Conservation (phyloP, 2,888 invertebrate species). For the Diabrotica balteata region DNA sequence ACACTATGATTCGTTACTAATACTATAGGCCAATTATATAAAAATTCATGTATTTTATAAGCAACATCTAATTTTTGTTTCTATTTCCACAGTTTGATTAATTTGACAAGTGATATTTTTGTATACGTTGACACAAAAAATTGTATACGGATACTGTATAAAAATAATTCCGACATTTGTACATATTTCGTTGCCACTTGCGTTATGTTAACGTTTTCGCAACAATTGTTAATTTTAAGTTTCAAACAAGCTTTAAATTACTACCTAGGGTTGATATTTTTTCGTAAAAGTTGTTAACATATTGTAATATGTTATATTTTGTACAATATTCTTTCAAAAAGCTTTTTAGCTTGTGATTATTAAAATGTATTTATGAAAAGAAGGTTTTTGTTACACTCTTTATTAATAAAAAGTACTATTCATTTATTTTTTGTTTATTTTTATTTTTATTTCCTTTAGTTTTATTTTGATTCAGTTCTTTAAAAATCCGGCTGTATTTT, state of each 20-base stretch:
- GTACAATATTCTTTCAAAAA: slow-evolving; percentile 40
- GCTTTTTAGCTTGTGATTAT: slow-evolving; percentile 47
- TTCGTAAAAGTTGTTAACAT: slow-evolving; percentile 39
- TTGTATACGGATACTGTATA: slow-evolving; percentile 39
- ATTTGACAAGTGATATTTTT: slow-evolving; percentile 14
- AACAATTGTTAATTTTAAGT: slow-evolving; percentile 47
- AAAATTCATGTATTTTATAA: too few species aligned
- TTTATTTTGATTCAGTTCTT: slow-evolving; percentile 27
- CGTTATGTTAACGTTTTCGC: slow-evolving; percentile 49
- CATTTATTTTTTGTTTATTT: slow-evolving; percentile 51
- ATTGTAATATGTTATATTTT: slow-evolving; percentile 38
- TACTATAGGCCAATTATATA: too few species aligned
- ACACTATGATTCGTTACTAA: too few species aligned
- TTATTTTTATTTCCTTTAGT: slow-evolving; percentile 43
- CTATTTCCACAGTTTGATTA: too few species aligned
- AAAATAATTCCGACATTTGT: slow-evolving; percentile 35
- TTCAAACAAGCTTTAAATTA: slow-evolving; percentile 45
- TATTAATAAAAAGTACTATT: slow-evolving; percentile 57
- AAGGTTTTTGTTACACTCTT: slow-evolving; percentile 57
- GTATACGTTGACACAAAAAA: slow-evolving; percentile 35
- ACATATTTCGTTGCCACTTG: slow-evolving; percentile 42
- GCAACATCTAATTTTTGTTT: too few species aligned
- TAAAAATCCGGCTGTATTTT: too few species aligned
- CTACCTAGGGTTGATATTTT: slow-evolving; percentile 40
- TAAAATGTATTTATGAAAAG: slow-evolving; percentile 55